phyloP scores from a whole-genome alignment of 1,140 invertebrate species.

The Lepidurus arcticus region DNA sequence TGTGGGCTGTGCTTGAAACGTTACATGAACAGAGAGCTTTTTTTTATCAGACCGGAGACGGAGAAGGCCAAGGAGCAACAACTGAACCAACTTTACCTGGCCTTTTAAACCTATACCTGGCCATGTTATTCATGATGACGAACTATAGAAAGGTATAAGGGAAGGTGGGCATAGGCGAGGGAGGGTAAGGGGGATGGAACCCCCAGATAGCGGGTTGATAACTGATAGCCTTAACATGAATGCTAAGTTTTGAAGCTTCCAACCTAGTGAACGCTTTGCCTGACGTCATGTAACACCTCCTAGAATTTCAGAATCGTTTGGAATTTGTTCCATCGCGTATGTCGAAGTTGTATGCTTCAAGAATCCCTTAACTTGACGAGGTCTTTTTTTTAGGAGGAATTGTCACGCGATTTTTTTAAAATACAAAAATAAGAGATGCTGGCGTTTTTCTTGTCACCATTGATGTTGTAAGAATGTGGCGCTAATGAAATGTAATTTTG shows the following conservation, averaged over 20 bases:
- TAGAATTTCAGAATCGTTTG: neutral
- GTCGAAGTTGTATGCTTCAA: neutral
- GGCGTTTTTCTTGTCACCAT: neutral
- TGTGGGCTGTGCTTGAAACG: neutral
- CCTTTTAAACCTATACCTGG: neutral
- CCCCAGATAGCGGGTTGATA: slow-evolving; percentile 4
- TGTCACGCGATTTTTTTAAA: neutral
- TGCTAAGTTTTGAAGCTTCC: slow-evolving; percentile 3
- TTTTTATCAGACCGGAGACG: slow-evolving; percentile 6
- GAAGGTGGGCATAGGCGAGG: neutral
- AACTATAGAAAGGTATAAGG: neutral
- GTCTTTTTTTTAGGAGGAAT: neutral
- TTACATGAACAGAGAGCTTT: neutral
- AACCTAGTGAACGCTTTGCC: neutral
- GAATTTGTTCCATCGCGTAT: neutral
- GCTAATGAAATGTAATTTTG: neutral
- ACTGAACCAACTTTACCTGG: neutral
- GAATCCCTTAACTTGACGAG: neutral
- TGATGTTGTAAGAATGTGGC: neutral
- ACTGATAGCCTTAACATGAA: neutral
- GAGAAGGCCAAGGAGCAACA: neutral
- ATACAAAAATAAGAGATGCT: neutral
- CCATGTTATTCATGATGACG: neutral
- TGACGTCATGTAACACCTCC: neutral
- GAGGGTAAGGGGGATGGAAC: neutral